Evolutionary conservation across 2,113 vertebrate species (phyloP).

Genomic region (Leptobrachium leishanense): DNA sequence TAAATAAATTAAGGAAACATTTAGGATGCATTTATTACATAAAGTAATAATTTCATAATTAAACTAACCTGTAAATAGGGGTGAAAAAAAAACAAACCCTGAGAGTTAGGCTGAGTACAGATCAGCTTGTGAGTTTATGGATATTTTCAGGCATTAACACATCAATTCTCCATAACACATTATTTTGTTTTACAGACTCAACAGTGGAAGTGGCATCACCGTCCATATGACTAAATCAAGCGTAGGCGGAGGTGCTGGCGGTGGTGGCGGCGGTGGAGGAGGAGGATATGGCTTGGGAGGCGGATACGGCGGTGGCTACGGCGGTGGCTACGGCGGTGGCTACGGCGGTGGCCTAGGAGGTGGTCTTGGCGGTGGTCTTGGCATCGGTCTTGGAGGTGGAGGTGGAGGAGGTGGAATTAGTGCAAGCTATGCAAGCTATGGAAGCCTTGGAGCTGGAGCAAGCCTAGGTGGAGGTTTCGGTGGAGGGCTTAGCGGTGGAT

Average conservation of each 20-base stretch:
- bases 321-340: conserved; percentile 34
- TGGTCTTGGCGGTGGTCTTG: conserved; percentile 38
- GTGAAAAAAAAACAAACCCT: too few relatives aligned
- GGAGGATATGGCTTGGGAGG: conserved; percentile 46
- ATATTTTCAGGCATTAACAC: too few relatives aligned
- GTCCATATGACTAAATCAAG: conserved; percentile 59
- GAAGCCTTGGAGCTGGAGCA: conserved; percentile 21
- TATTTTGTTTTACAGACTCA: conserved; percentile 51
- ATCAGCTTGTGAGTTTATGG: too few relatives aligned
- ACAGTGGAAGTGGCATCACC: conserved; percentile 60
- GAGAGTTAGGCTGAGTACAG: too few relatives aligned
- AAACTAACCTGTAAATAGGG: too few relatives aligned
- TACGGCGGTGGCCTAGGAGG: conserved; percentile 34
- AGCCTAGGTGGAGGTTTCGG: conserved; percentile 45
- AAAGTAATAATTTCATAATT: too few relatives aligned
- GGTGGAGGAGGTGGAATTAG: conserved; percentile 39
- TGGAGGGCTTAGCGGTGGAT: conserved; percentile 15
- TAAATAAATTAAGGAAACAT: too few relatives aligned
- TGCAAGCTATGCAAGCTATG: conserved; percentile 30
- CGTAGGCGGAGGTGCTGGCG: conserved; percentile 35
- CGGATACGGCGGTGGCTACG: conserved; percentile 45
- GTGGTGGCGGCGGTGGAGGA: conserved; percentile 44
- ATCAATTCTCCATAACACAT: neutral
- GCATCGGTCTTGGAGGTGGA: conserved; percentile 40
- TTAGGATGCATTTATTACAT: too few relatives aligned